phyloP scores from a whole-genome alignment of 2,113 vertebrate genomes.

The Lagopus leucura region DNA sequence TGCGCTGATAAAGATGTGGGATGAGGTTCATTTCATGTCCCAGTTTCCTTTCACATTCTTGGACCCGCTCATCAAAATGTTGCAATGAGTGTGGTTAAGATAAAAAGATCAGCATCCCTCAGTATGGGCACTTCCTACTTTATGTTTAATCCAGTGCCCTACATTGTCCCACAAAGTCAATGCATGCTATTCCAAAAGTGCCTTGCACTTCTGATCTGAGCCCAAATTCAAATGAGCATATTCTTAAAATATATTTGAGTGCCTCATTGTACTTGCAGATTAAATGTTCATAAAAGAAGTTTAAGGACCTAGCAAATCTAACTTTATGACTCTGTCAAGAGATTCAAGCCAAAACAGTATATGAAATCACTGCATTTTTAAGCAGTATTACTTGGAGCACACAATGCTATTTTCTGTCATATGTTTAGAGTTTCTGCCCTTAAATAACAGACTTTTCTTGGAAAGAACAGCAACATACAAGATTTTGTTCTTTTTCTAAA shows the following conservation, averaged over 20 bases:
- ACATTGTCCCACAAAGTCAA: not conserved
- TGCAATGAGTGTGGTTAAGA: not conserved
- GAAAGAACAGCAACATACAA: constrained; percentile 27
- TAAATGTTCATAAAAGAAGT: not conserved
- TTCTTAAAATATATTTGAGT: not conserved
- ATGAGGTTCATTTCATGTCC: constrained; percentile 59
- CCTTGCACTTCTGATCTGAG: not conserved
- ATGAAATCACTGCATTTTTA: not conserved
- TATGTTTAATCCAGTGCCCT: constrained; percentile 34
- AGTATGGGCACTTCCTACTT: not conserved
- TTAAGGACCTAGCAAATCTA: not conserved
- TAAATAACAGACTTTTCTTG: constrained; percentile 59
- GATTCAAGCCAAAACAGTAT: not conserved
- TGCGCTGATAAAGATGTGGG: constrained; percentile 64
- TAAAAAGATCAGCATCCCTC: constrained; percentile 41
- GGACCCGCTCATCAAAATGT: constrained; percentile 25
- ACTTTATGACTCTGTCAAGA: not conserved
- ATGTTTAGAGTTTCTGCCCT: constrained; percentile 39
- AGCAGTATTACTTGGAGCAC: constrained; percentile 19
- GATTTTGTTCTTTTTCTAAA: constrained; percentile 36
- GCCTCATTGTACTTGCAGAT: not conserved
- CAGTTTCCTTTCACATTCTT: constrained; percentile 25
- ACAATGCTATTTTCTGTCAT: constrained; percentile 26
- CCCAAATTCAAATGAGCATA: not conserved
- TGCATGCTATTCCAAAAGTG: not conserved